These are phyloP conservation scores for Halcyon smyrnensis DNA, from an alignment of 2,797 vertebrate species.

Conservation along the genomic window DNA sequence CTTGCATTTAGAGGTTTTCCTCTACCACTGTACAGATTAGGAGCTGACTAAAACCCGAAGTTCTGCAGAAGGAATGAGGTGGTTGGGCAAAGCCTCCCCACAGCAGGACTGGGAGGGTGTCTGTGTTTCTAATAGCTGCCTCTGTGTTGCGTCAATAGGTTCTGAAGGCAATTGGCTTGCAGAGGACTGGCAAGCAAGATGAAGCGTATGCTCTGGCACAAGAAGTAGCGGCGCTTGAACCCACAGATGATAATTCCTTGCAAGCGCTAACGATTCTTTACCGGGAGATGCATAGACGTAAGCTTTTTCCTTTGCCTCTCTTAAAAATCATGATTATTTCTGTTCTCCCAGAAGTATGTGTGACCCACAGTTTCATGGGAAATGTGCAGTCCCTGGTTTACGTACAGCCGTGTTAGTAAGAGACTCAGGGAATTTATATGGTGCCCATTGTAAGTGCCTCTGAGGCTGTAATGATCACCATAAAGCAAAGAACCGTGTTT, in stretches of 20 bases:
- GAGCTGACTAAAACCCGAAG: neutral
- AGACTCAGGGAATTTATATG: neutral
- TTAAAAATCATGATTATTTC: neutral
- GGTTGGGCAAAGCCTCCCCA: neutral
- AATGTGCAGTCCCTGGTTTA: accelerated
- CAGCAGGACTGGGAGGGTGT: neutral
- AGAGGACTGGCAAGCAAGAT: constrained; percentile 95
- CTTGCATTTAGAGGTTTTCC: neutral
- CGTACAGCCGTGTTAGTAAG: neutral
- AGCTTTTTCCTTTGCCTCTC: constrained; percentile 39
- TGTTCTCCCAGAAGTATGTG: neutral
- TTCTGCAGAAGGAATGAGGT: neutral
- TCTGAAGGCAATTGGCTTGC: constrained; percentile 96
- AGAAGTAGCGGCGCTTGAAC: constrained; percentile 93
- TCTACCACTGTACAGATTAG: neutral
- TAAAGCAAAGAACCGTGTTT: neutral
- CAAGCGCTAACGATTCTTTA: constrained; percentile 98
- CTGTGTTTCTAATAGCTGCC: neutral
- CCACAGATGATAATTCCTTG: constrained; percentile 96
- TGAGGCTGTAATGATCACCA: neutral
- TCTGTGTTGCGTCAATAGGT: constrained; percentile 80
- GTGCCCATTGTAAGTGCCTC: neutral
- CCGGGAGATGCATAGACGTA: constrained; percentile 96
- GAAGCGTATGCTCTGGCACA: constrained; percentile 94
- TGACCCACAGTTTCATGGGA: neutral